Evolutionary conservation across 2,113 vertebrate genomes (phyloP).

Genomic region (Ophthalmolycus amberensis): DNA sequence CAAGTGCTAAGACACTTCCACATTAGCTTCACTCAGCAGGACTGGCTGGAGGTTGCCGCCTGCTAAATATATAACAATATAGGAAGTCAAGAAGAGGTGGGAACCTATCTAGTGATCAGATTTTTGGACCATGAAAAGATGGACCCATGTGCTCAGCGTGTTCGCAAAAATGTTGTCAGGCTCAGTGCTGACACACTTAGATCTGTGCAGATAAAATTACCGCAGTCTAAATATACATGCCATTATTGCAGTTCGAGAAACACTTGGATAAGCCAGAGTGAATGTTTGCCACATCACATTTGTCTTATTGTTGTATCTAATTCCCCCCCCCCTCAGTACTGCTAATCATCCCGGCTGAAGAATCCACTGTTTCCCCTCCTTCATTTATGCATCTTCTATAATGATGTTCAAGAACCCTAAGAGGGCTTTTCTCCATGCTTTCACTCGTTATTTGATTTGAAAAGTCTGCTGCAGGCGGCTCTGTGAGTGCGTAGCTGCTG

Average conservation of each 20-base stretch:
- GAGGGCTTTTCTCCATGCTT: slow-evolving; percentile 12
- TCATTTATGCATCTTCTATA: slow-evolving; percentile 43
- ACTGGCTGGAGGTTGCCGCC: too few species aligned
- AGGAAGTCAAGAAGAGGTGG: not conserved
- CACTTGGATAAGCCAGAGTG: not conserved
- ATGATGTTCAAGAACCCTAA: slow-evolving; percentile 30
- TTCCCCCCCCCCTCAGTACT: not conserved
- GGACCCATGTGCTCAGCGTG: not conserved
- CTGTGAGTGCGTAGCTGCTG: slow-evolving; percentile 36
- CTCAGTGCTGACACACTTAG: not conserved
- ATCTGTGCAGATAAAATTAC: not conserved
- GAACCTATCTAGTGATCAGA: not conserved
- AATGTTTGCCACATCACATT: slow-evolving; percentile 27
- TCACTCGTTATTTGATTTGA: slow-evolving; percentile 53
- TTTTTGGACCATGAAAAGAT: not conserved
- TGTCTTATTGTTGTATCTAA: slow-evolving; percentile 27
- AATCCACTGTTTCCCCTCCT: not conserved
- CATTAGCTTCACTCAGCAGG: too few species aligned
- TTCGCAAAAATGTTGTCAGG: not conserved
- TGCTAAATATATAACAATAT: not conserved
- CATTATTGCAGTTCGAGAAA: not conserved
- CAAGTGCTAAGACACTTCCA: too few species aligned
- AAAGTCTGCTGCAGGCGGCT: slow-evolving; percentile 52
- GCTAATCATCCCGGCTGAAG: slow-evolving; percentile 21
- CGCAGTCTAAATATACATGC: not conserved